Percentiles rank a stretch among this genome's conserved stretches.
Conservation (phyloP, 2,888 invertebrate genomes). For the Oscheius sp. region DNA sequence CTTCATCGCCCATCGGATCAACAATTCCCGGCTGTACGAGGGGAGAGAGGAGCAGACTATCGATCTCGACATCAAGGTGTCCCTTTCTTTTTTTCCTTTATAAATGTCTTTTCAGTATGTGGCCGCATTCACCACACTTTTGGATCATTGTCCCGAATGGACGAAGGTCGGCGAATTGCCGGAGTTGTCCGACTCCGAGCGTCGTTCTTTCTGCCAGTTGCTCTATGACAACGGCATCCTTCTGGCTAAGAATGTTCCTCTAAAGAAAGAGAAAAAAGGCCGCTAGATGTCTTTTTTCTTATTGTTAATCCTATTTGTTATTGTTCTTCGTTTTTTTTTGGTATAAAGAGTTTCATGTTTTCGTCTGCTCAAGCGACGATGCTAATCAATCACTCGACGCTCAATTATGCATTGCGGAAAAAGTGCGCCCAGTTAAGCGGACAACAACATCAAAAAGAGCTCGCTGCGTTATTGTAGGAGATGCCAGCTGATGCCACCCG, state of each 20-base stretch:
- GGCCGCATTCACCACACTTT: constrained; percentile 38
- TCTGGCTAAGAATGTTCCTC: constrained; percentile 20
- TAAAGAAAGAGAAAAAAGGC: constrained; percentile 17
- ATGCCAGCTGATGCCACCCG: not conserved
- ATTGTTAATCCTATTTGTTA: not conserved
- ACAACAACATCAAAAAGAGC: not conserved
- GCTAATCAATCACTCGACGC: constrained; percentile 28
- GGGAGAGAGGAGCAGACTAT: constrained; percentile 59
- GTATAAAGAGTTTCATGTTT: not conserved
- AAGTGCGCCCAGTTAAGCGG: constrained; percentile 9
- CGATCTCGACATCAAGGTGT: constrained; percentile 52
- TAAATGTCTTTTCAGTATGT: constrained; percentile 42
- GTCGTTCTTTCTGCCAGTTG: constrained; percentile 14
- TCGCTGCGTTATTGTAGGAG: not conserved
- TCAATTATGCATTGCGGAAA: constrained; percentile 37
- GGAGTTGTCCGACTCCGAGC: constrained; percentile 7
- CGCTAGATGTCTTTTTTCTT: not conserved
- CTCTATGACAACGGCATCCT: constrained; percentile 28
- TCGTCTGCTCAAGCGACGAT: not conserved
- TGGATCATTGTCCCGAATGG: constrained; percentile 64
- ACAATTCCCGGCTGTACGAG: constrained; percentile 63
- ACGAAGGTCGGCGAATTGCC: constrained; percentile 28
- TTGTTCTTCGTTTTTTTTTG: not conserved
- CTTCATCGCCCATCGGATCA: constrained; percentile 67
- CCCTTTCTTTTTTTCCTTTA: not conserved